Evolutionary conservation across 2,888 invertebrate genomes (phyloP).

Genomic region (Leptopterna dolabrata): DNA sequence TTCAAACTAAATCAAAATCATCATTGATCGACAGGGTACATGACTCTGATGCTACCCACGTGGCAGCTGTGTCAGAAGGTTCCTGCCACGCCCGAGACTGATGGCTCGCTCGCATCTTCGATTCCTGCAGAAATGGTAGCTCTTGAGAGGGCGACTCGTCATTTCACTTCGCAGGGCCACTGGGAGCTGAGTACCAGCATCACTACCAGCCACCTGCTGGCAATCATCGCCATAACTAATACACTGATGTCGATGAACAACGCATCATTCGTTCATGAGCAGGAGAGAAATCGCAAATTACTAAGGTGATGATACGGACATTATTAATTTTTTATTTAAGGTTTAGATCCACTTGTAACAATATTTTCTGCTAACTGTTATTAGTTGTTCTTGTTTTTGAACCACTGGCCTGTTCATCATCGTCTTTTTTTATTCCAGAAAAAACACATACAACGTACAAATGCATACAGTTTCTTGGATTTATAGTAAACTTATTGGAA

Average conservation of each 20-base stretch:
- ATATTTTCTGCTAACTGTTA: not conserved
- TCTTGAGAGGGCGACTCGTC: conserved; percentile 81
- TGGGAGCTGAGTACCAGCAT: conserved; percentile 97
- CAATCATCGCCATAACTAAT: conserved; percentile 94
- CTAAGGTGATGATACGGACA: conserved; percentile 71
- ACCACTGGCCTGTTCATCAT: no score
- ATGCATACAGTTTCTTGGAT: no score
- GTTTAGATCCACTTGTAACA: not conserved
- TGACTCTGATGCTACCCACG: conserved; percentile 92
- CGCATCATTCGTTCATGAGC: conserved; percentile 91
- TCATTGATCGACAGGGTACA: conserved; percentile 74
- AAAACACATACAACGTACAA: no score
- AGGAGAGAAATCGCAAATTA: conserved; percentile 82
- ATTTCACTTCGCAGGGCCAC: conserved; percentile 88
- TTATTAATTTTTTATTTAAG: not conserved
- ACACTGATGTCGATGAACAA: conserved; percentile 98
- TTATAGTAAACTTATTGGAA: no score
- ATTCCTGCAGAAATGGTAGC: conserved; percentile 79
- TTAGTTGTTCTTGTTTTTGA: no score
- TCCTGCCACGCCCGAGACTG: conserved; percentile 54
- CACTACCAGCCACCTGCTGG: conserved; percentile 94
- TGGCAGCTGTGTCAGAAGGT: conserved; percentile 73
- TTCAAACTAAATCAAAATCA: not conserved
- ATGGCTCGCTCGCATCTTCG: conserved; percentile 67
- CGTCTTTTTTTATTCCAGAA: no score